Base-by-base conservation (phyloP, 92 coral and sea anemone genomes). In the Isaurus tuberculatus region DNA sequence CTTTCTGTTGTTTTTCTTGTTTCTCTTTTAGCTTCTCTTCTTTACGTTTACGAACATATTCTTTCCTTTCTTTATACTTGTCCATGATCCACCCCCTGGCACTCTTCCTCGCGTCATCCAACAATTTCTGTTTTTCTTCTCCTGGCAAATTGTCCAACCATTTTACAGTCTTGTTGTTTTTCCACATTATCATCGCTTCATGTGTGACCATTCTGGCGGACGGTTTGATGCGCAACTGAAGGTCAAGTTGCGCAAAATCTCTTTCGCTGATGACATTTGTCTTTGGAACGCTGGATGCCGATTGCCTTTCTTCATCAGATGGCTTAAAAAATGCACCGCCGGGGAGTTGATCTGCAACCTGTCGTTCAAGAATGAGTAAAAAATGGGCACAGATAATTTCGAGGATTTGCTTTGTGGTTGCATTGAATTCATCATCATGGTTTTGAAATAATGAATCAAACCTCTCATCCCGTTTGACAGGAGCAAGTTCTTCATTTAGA, bases 101-200 rank as follows among this genome's bases (percentile, higher is more conserved):
- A 64, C 16, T 64, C 69, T 65, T 65, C 71, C 43, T 65, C n/a
- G 71, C 40, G 71, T 65, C 71, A 65, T 65, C 71, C 71, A 65
- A 65, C 71, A 65, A 67, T 31, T 15, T 67, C 48, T 67, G 73
- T 67, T 67, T 68, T 40, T 68, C 73, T 68, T 68, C 73, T 68
- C 73, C 48, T 68, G 73, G 26, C 46, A 68, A 68, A 68, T 17
- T 68, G 73, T 32, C 73, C 48, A 68, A 33, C 25, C 73, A 68
- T 68, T 68, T 4, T 63, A 63, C 69, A 25, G 69, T 63, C 33
- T 63, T 25, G 69, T 23, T 63, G 33, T 63, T 63, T 31, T 14
- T 31, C 69, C 69, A 63, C 69, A 63, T 63, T 63, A 63, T 63
- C 69, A 63, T 26, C 11, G 69, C 33, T 63, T 23, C 34, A 11